phyloP scores from a whole-genome alignment of 2,888 invertebrate genomes.

The Sphaerophoria taeniata region DNA sequence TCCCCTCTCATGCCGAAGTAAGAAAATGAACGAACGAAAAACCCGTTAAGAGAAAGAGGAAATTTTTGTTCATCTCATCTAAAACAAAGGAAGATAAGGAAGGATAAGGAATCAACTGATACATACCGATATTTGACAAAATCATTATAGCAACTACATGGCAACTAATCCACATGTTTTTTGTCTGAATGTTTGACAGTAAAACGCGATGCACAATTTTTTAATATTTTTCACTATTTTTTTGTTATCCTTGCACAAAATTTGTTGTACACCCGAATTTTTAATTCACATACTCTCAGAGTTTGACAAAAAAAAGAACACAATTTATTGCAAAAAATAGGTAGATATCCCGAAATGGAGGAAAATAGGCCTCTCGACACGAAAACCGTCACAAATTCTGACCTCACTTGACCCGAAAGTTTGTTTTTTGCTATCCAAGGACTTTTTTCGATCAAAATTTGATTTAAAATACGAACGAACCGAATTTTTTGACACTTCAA shows the following conservation, averaged over 20 bases:
- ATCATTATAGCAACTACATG: constrained; percentile 81
- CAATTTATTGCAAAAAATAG: neutral
- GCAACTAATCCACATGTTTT: constrained; percentile 83
- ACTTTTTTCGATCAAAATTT: neutral
- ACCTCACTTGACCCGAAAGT: constrained; percentile 56
- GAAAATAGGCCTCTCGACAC: constrained; percentile 3
- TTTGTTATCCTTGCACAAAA: constrained; percentile 17
- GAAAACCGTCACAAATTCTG: constrained; percentile 37
- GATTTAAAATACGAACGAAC: neutral
- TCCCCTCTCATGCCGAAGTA: neutral
- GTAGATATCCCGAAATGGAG: neutral
- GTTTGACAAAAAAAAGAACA: too few species aligned
- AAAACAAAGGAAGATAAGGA: constrained; percentile 12
- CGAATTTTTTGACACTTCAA: constrained; percentile 6
- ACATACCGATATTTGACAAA: constrained; percentile 82
- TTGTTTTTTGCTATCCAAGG: constrained; percentile 9
- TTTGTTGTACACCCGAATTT: neutral
- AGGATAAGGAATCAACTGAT: constrained; percentile 45
- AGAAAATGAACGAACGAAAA: neutral
- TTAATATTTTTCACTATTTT: constrained; percentile 13
- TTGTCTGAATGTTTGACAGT: constrained; percentile 76
- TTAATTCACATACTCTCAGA: constrained; percentile 14
- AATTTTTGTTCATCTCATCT: constrained; percentile 36
- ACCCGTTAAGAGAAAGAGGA: constrained; percentile 13
- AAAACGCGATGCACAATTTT: constrained; percentile 58